Percentiles rank a stretch among this genome's conserved stretches.
Conservation (phyloP, 1,140 invertebrate species). For the Neodiprion pinetum region DNA sequence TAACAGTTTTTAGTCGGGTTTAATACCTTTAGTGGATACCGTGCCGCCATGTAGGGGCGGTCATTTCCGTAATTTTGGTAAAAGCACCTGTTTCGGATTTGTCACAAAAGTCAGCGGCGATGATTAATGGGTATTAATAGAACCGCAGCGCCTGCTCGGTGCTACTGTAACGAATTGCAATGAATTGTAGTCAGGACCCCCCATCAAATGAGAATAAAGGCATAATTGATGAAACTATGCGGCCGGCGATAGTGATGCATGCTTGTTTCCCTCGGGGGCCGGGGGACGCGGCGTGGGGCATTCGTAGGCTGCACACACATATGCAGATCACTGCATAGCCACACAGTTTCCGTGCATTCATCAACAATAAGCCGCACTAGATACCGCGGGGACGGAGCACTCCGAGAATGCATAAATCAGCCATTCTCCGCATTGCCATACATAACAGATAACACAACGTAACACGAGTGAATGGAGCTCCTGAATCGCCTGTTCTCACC, state of each 20-base stretch:
- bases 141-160: conserved; percentile 22
- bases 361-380: conserved; percentile 40
- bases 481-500: conserved; percentile 29
- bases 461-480: conserved; percentile 51
- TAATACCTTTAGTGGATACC: not conserved
- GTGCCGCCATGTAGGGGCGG: not conserved
- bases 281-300: not conserved
- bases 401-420: conserved; percentile 49
- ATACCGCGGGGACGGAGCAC: conserved; percentile 17
- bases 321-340: not conserved
- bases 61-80: not conserved
- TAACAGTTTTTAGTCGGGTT: not conserved
- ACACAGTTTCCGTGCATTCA: conserved; percentile 37
- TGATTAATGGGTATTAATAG: conserved; percentile 52
- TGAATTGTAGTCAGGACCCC: conserved; percentile 27
- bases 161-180: conserved; percentile 36
- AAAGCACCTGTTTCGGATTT: conserved; percentile 2
- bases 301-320: not conserved
- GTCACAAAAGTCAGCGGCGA: not conserved
- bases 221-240: conserved; percentile 33
- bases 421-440: conserved; percentile 45
- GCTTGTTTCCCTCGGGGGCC: not conserved
- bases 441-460: conserved; percentile 49
- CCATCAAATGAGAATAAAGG: conserved; percentile 32
- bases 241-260: conserved; percentile 6